Evolutionary conservation across 2,888 invertebrate species (phyloP), one percentile per base, ranked within the genome.

Genomic region (Netelia melanura): DNA sequence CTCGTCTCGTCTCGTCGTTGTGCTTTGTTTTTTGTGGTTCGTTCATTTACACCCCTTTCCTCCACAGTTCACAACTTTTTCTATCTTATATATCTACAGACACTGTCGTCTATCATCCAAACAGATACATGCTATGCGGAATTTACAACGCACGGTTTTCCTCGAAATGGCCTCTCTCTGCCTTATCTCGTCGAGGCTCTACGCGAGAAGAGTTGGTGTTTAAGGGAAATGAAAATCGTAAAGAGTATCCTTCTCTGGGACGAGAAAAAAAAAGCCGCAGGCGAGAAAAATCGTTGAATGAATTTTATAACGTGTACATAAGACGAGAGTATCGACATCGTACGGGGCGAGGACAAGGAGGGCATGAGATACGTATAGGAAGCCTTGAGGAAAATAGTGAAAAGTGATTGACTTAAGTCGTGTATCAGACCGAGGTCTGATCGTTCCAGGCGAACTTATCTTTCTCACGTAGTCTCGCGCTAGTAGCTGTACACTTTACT

Each of bases 241-340:
- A 83, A 83, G 78, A 14, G 17, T 58, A n/a, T 21, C 58, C 65
- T 68, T 54, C 74, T 5, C 52, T 9, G 52, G 23, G 23, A 43
- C 61, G 54, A 58, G 54, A 54, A 56, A 62, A 61, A 65, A 44
- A 25, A 62, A 25, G 21, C 61, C 17, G 17, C 23, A 65, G 14
- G 6, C 6, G 58, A 44, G n/a, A 38, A 70, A 58, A 43, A 61
- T 58, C 70, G 70, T 79, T 70, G 70, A 64, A 78, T 25, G 56
- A 79, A 78, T 83, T 83, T 83, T 83, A 83, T 78, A 79, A n/a
- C 79, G 54, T 79, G 79, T 71, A 79, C 64, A 21, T 62, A 64
- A 64, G 71, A 62, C 43, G 52, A 44, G 68, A 79, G 70, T 79
- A 79, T 79, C 62, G 79, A 71, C 54, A 71, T 71, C 25, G 62